A percentile compares a stretch with the other conserved stretches of the same genome.
Evolutionary conservation across 2,888 invertebrate species (phyloP).

Genomic region (Drosophila helvetica): DNA sequence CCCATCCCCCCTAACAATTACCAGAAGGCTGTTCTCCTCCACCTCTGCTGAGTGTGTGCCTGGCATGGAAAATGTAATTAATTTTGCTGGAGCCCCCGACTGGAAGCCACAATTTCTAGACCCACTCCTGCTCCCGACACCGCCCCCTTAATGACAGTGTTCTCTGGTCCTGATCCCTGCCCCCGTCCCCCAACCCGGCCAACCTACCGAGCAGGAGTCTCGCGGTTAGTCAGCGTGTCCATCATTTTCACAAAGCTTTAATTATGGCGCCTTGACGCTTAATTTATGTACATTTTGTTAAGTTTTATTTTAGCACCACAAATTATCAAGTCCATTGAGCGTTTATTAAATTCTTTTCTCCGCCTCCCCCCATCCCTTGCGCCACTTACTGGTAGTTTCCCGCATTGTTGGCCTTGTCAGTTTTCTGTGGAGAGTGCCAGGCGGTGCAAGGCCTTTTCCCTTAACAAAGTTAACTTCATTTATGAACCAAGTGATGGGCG

Average conservation of each 20-base stretch:
- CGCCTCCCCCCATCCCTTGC: neutral
- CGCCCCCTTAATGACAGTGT: constrained; percentile 39
- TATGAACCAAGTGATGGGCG: constrained; percentile 14
- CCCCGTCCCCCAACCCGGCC: neutral
- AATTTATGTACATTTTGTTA: constrained; percentile 80
- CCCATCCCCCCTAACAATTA: constrained; percentile 64
- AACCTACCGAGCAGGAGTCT: constrained; percentile 22
- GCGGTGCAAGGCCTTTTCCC: neutral
- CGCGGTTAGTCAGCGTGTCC: constrained; percentile 67
- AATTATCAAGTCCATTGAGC: constrained; percentile 79
- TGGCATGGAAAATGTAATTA: constrained; percentile 77
- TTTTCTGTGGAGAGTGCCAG: neutral
- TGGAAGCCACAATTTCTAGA: constrained; percentile 38
- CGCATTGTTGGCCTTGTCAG: constrained; percentile 6
- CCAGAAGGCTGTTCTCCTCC: constrained; percentile 33
- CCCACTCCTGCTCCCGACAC: constrained; percentile 15
- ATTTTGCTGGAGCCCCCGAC: constrained; percentile 61
- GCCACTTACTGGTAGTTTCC: neutral
- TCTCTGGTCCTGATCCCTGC: constrained; percentile 14
- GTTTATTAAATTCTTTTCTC: constrained; percentile 68
- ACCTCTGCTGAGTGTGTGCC: constrained; percentile 37
- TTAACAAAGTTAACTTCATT: constrained; percentile 43
- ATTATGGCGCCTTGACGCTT: constrained; percentile 69
- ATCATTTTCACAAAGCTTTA: constrained; percentile 72
- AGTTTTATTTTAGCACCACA: constrained; percentile 70